Conservation (phyloP, 2,797 vertebrate genomes). For the Syncerus caffer region DNA sequence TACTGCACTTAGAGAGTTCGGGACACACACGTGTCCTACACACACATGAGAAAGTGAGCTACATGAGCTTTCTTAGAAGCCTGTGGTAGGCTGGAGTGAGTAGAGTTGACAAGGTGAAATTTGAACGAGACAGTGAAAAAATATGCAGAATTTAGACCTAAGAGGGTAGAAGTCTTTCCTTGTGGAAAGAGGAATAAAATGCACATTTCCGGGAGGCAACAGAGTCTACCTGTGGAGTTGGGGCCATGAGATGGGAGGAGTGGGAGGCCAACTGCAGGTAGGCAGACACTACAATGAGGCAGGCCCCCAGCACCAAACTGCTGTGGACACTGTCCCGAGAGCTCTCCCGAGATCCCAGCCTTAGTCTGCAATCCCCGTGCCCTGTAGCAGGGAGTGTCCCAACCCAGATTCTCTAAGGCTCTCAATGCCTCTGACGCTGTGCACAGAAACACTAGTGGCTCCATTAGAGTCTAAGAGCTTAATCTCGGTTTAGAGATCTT, state of each 20-base stretch:
- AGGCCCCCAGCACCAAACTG: not conserved
- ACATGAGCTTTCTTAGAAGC: not conserved
- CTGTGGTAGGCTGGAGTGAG: not conserved
- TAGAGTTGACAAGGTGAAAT: not conserved
- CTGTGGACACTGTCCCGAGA: not conserved
- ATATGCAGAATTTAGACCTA: not conserved
- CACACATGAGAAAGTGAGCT: not conserved
- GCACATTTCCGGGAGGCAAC: fast-evolving
- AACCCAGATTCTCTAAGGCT: not conserved
- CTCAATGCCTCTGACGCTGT: fast-evolving
- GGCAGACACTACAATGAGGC: fast-evolving
- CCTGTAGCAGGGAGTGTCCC: not conserved
- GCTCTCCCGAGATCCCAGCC: not conserved
- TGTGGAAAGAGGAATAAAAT: not conserved
- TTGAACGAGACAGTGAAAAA: not conserved
- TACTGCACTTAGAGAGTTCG: not conserved
- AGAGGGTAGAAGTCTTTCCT: not conserved
- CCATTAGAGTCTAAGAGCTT: not conserved
- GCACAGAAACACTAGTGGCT: fast-evolving
- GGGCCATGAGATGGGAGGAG: not conserved
- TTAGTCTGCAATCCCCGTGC: not conserved
- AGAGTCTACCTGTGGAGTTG: not conserved
- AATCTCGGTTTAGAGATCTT: not conserved
- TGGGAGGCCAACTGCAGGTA: not conserved
- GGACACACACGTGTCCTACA: fast-evolving